Percentiles rank a stretch among this genome's conserved stretches.
These are phyloP conservation scores for Phoeniculus purpureus DNA, from an alignment of 2,797 vertebrate species.

Conservation along the genomic window DNA sequence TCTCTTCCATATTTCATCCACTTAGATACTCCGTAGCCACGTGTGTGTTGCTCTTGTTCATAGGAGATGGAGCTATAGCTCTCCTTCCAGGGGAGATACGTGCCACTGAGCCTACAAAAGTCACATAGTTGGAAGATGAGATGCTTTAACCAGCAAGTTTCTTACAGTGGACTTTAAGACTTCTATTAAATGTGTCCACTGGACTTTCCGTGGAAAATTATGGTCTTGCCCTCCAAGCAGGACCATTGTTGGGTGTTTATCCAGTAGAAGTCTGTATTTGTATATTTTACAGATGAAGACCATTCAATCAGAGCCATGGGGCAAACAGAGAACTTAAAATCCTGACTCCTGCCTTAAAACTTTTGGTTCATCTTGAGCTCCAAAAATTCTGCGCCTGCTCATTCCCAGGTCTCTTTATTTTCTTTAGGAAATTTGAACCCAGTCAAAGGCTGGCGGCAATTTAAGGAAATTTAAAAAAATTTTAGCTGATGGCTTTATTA, in stretches of 20 bases:
- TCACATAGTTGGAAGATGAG: neutral
- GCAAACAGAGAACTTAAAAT: constrained; percentile 56
- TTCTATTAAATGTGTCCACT: neutral
- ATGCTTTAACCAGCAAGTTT: neutral
- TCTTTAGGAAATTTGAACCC: neutral
- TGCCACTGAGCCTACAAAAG: constrained; percentile 22
- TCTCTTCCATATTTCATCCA: neutral
- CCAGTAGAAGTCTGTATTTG: neutral
- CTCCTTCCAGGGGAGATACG: neutral
- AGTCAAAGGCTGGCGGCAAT: constrained; percentile 42
- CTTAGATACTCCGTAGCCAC: neutral
- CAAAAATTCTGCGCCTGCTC: constrained; percentile 31
- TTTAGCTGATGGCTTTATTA: constrained; percentile 36
- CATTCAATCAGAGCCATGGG: constrained; percentile 42
- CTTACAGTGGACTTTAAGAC: neutral
- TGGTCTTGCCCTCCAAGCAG: neutral
- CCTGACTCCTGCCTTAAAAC: constrained; percentile 68
- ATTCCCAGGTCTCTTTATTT: neutral
- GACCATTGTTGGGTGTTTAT: neutral
- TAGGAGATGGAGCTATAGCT: constrained; percentile 10
- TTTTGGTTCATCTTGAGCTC: constrained; percentile 9
- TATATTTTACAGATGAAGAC: neutral
- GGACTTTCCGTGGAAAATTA: neutral
- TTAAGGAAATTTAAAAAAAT: neutral
- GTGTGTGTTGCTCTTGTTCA: constrained; percentile 13